Evolutionary conservation across 2,797 vertebrate species (phyloP).

Genomic region (Cercopithecus petaurista): DNA sequence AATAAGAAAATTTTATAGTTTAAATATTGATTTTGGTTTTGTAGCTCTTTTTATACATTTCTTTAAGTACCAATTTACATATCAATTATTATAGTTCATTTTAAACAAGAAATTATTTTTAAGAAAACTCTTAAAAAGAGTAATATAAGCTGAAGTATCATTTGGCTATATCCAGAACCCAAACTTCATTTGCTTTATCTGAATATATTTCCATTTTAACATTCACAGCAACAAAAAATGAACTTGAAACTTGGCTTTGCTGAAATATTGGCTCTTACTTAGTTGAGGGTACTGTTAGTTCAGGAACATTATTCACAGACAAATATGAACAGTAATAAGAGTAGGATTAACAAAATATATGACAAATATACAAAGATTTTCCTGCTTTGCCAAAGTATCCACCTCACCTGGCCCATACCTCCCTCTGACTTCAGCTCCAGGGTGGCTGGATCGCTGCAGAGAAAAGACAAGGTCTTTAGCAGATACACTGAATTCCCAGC

Average conservation of each 20-base stretch:
- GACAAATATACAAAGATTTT: not conserved
- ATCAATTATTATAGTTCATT: not conserved
- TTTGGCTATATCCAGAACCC: not conserved
- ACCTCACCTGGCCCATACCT: not conserved
- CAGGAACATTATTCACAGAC: not conserved
- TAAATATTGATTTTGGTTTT: slow-evolving; percentile 26
- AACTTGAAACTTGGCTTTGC: not conserved
- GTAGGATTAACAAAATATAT: not conserved
- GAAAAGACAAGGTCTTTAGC: not conserved
- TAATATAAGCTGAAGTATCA: not conserved
- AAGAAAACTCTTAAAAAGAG: not conserved
- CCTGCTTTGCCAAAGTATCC: not conserved
- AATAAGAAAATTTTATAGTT: not conserved
- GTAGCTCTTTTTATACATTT: not conserved
- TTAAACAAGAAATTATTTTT: slow-evolving; percentile 6
- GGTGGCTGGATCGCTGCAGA: not conserved
- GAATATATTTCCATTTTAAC: not conserved
- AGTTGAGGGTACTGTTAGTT: not conserved
- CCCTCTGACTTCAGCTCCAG: too few species aligned
- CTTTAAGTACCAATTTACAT: not conserved
- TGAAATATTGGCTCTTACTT: not conserved
- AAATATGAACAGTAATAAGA: not conserved
- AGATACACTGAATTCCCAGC: not conserved
- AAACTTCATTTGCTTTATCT: not conserved
- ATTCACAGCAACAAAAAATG: not conserved